These are phyloP conservation scores for Darevskia mixta DNA, from an alignment of 2,797 vertebrate species.

Conservation along the genomic window DNA sequence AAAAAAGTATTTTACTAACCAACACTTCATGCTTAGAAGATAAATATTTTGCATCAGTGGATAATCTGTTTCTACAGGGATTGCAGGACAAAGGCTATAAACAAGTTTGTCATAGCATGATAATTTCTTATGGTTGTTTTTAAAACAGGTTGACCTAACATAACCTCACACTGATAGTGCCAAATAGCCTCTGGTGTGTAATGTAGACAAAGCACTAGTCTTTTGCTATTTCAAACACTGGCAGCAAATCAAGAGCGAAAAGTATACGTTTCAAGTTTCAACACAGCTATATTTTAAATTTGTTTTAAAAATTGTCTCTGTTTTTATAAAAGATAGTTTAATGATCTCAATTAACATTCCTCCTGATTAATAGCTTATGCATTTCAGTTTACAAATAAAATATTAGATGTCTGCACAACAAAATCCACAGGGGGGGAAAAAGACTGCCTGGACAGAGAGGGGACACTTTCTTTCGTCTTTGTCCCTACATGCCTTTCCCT, in stretches of 20 bases:
- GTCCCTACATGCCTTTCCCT: neutral
- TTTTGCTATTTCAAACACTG: constrained; percentile 44
- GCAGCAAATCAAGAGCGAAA: constrained; percentile 63
- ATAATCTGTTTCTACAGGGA: constrained; percentile 60
- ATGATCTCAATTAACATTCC: constrained; percentile 38
- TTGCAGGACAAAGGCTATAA: constrained; percentile 24
- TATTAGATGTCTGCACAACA: neutral
- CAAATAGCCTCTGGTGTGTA: constrained; percentile 70
- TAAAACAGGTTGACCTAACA: constrained; percentile 72
- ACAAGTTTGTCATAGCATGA: constrained; percentile 59
- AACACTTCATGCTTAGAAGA: constrained; percentile 24
- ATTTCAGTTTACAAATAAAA: constrained; percentile 39
- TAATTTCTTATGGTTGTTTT: constrained; percentile 66
- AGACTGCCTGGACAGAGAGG: neutral
- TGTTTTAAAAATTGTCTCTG: constrained; percentile 44
- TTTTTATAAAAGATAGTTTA: constrained; percentile 50
- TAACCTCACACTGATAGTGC: constrained; percentile 74
- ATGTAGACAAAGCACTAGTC: constrained; percentile 66
- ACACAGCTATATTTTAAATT: constrained; percentile 53
- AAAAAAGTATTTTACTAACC: constrained; percentile 33
- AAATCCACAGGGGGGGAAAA: no score
- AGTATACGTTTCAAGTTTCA: constrained; percentile 63
- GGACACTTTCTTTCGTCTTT: neutral
- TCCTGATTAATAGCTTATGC: constrained; percentile 23
- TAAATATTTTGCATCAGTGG: constrained; percentile 47